phyloP scores from a whole-genome alignment of 2,797 vertebrate species.

The Jordanella pulchra region DNA sequence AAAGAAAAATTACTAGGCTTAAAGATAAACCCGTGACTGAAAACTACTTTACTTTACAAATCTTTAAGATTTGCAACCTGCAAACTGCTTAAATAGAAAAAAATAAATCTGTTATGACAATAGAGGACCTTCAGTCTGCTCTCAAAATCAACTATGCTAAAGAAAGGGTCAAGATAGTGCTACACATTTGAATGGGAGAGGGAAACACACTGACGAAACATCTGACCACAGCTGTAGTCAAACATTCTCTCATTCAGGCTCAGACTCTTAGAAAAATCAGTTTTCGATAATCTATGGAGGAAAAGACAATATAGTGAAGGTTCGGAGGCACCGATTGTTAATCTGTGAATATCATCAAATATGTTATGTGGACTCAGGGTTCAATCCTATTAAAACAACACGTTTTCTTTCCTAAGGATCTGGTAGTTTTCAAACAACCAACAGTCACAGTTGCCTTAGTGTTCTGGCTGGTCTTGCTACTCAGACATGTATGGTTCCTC shows the following conservation, averaged over 20 bases:
- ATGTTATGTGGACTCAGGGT: background rate
- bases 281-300: background rate
- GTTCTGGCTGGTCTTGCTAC: background rate
- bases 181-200: background rate
- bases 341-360: background rate
- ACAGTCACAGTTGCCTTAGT: background rate
- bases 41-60: slow-evolving; percentile 3
- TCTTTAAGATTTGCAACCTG: background rate
- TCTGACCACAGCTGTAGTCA: background rate
- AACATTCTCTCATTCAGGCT: background rate
- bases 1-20: too few species aligned
- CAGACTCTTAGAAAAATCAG: background rate
- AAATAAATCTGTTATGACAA: background rate
- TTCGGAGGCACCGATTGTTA: background rate
- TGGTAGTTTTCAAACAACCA: background rate
- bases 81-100: background rate
- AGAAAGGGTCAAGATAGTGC: background rate
- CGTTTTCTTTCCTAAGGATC: background rate
- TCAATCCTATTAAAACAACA: background rate
- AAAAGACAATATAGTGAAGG: background rate
- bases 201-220: background rate
- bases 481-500: background rate
- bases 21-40: background rate
- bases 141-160: background rate
- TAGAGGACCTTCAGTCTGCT: background rate